Evolutionary conservation across 2,888 invertebrate genomes (phyloP).

Genomic region (Eilema sororculum): DNA sequence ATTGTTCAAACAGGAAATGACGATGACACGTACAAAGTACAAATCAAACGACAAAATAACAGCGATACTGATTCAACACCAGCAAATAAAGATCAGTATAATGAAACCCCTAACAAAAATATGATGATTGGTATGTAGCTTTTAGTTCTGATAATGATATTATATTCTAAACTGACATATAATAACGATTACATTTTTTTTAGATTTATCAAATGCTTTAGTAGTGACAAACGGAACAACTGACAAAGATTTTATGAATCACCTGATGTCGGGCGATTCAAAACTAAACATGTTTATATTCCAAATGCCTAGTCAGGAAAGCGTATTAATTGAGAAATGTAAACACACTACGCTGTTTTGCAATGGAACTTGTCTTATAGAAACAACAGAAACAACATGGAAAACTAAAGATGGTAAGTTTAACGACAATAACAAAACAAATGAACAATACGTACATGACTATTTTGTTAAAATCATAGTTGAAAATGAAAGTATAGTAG

Average conservation of each 20-base stretch:
- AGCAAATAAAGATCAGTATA: not conserved
- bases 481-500: not conserved
- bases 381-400: slow-evolving; percentile 50
- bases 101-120: slow-evolving; percentile 22
- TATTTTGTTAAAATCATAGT: not conserved
- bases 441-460: not conserved
- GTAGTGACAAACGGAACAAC: slow-evolving; percentile 29
- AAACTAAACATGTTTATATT: slow-evolving; percentile 53
- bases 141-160: not conserved
- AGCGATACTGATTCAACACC: slow-evolving; percentile 4
- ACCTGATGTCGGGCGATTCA: slow-evolving; percentile 22
- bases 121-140: slow-evolving; percentile 26
- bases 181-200: slow-evolving; percentile 15
- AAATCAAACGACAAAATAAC: slow-evolving; percentile 20
- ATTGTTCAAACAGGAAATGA: slow-evolving; percentile 25
- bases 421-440: not conserved
- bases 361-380: slow-evolving; percentile 68
- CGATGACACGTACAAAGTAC: slow-evolving; percentile 18
- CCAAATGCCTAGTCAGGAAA: slow-evolving; percentile 48
- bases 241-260: slow-evolving; percentile 34
- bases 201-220: slow-evolving; percentile 32
- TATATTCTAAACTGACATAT: not conserved
- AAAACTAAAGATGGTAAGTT: slow-evolving; percentile 37
- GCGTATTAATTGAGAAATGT: slow-evolving; percentile 57
- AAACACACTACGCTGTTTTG: slow-evolving; percentile 58